These are phyloP conservation scores for Orycteropus afer DNA, from an alignment of 2,113 vertebrate genomes.

Conservation along the genomic window DNA sequence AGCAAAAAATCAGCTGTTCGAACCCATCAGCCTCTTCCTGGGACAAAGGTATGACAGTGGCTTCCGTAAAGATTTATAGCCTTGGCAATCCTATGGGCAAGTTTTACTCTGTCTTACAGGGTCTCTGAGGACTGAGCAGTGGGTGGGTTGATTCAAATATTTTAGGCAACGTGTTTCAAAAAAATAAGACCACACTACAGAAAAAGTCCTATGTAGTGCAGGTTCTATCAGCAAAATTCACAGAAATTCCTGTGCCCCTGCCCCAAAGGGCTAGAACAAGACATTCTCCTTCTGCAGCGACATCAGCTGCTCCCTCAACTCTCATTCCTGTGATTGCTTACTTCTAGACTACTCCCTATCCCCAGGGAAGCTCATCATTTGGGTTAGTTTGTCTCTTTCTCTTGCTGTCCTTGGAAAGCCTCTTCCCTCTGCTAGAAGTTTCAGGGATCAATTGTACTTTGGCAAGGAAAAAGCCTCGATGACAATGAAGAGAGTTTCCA, in stretches of 20 bases:
- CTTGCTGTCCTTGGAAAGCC: slow-evolving; percentile 78
- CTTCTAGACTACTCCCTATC: slow-evolving; percentile 68
- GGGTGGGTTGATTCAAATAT: not conserved
- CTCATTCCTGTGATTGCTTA: not conserved
- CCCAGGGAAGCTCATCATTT: slow-evolving; percentile 57
- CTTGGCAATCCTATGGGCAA: too few species aligned
- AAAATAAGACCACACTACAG: not conserved
- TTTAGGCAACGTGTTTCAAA: not conserved
- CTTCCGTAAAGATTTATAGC: too few species aligned
- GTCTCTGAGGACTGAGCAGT: too few species aligned
- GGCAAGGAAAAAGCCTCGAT: slow-evolving; percentile 61
- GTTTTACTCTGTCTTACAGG: too few species aligned
- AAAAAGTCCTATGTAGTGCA: slow-evolving; percentile 25
- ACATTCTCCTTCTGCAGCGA: not conserved
- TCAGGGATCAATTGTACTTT: slow-evolving; percentile 79
- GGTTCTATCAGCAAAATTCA: not conserved
- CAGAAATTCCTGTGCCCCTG: not conserved
- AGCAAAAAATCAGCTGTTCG: too few species aligned
- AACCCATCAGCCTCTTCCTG: too few species aligned
- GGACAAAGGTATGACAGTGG: too few species aligned
- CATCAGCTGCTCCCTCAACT: not conserved
- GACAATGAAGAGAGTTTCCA: slow-evolving; percentile 76
- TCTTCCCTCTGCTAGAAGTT: slow-evolving; percentile 61
- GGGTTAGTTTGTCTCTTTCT: slow-evolving; percentile 59
- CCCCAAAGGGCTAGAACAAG: not conserved